These are phyloP conservation scores for Agrotis puta DNA, from an alignment of 2,888 invertebrate genomes.

Conservation along the genomic window DNA sequence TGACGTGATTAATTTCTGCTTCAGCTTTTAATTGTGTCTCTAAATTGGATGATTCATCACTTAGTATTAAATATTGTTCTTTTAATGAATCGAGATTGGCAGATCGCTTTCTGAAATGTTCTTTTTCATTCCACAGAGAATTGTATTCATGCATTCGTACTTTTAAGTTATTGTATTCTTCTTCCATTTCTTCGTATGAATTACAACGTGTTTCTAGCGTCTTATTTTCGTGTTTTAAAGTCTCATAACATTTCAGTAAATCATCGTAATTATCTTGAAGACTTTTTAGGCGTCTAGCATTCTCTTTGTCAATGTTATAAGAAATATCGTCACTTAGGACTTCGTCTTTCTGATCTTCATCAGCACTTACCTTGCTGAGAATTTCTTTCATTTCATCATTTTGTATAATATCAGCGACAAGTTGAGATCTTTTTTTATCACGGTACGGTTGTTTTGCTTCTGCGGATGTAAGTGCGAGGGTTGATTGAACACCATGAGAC, in stretches of 20 bases:
- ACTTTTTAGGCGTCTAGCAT: constrained; percentile 81
- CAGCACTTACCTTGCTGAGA: constrained; percentile 75
- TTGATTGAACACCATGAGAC: constrained; percentile 71
- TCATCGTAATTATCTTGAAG: constrained; percentile 85
- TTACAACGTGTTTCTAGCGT: constrained; percentile 75
- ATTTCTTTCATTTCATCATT: constrained; percentile 87
- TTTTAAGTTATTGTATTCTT: constrained; percentile 78
- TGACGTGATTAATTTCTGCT: constrained; percentile 82
- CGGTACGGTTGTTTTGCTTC: constrained; percentile 68
- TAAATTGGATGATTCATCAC: constrained; percentile 83
- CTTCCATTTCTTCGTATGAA: constrained; percentile 81
- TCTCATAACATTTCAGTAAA: constrained; percentile 82
- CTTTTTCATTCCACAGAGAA: constrained; percentile 85
- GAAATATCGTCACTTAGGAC: constrained; percentile 66
- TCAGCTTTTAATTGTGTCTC: constrained; percentile 84
- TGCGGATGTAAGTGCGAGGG: constrained; percentile 77
- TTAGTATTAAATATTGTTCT: constrained; percentile 82
- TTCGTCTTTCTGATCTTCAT: constrained; percentile 70
- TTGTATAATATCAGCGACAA: constrained; percentile 87
- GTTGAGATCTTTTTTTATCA: constrained; percentile 83
- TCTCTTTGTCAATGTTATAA: constrained; percentile 79
- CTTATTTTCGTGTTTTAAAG: constrained; percentile 82
- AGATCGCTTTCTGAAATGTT: constrained; percentile 83
- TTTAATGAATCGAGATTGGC: constrained; percentile 82
- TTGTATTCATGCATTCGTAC: constrained; percentile 81